Evolutionary conservation across 2,888 invertebrate species (phyloP).

Genomic region (Platycnemis pennipes): DNA sequence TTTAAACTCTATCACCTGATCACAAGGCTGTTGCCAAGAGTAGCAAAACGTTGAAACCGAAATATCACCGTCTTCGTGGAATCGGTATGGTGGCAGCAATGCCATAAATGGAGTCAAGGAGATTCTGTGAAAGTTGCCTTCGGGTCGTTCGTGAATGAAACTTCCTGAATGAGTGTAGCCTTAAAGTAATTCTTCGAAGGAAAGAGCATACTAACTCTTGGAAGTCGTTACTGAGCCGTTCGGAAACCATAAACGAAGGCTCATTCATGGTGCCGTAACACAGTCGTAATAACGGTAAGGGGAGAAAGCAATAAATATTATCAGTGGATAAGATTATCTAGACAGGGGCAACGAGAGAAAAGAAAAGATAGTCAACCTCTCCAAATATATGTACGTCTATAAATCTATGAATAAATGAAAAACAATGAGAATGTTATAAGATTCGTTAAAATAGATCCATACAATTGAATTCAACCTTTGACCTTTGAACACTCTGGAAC

Average conservation of each 20-base stretch:
- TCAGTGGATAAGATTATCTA: not conserved
- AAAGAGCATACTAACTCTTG: not conserved
- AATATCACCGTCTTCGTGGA: not conserved
- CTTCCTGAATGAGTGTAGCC: not conserved
- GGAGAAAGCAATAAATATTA: not conserved
- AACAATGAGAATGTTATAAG: no score
- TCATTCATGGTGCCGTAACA: not conserved
- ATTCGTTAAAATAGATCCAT: no score
- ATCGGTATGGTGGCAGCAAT: not conserved
- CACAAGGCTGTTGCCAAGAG: no score
- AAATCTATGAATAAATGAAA: no score
- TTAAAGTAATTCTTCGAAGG: not conserved
- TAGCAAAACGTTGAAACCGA: no score
- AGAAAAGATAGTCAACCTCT: not conserved
- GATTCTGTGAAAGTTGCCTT: not conserved
- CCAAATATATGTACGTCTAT: not conserved
- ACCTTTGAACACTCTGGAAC: no score
- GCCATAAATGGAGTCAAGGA: not conserved
- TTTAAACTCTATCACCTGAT: no score
- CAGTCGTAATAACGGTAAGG: not conserved
- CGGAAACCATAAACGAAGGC: not conserved
- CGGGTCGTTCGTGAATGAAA: not conserved
- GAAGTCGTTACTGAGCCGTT: not conserved
- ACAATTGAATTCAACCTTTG: no score
- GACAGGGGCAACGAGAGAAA: not conserved